Evolutionary conservation across 2,888 invertebrate genomes (phyloP), one percentile per base, ranked within the genome.

Genomic region (Drosophila recens): DNA sequence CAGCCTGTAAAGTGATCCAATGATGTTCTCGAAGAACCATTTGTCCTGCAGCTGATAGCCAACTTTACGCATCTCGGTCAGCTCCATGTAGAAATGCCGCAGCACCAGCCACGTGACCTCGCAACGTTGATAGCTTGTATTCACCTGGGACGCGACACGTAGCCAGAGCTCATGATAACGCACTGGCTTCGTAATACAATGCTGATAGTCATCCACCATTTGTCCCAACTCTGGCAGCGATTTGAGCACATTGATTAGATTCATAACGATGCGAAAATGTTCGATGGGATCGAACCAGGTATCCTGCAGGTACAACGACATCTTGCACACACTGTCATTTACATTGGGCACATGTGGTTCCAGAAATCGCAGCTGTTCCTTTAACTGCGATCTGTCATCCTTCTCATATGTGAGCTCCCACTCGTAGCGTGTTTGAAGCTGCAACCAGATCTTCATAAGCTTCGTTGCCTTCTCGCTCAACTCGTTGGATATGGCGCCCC

Each of bases 61-160:
- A 15, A 72, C 72, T 9, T 72, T 59, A 0, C 91, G 90, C 82
- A 91, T 87, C 15, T 81, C 70, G 13, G 68, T 46, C 4, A 91
- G 67, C 23, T 91, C 90, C 67, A 71, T 63, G 42, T 91, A 90
- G 40, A 91, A 90, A 15, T 51, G 33, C 8, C 91, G 91, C 72
- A 92, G 45, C 3, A 83, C 34, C 6, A 91, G 72, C 92, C 92
- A 92, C 0, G 92, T 92, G 15, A 85, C 71, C 66, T 92, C 91
- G 46, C 91, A 92, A 33, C 89, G 77, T 10, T 82, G 78, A 23
- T 77, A 9, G 2, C 74, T 27, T 9, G 30, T 34, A 4, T 17
- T 17, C 3, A 71, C 43, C 36, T 57, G 65, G 11, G 66, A 27
- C 20, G 67, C 66, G 1, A 90, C 69, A 33, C 71, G 67, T 0